phyloP scores from a whole-genome alignment of 2,797 vertebrate species.

The Acrossocheilus fasciatus region DNA sequence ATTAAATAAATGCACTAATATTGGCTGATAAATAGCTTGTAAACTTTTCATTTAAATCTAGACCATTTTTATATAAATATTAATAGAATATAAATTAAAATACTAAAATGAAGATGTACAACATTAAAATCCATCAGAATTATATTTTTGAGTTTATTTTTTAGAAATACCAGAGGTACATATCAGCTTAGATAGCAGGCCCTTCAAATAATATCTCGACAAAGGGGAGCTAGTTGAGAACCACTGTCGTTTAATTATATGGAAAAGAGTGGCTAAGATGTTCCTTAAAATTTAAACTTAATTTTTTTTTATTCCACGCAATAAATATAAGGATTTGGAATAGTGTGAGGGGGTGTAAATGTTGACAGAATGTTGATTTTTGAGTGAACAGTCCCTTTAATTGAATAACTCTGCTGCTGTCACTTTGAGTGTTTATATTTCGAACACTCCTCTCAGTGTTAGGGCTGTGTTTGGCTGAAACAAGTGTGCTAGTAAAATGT shows the following conservation, averaged over 20 bases:
- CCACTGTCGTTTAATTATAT: neutral
- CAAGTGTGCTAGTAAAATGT: slow-evolving; percentile 22
- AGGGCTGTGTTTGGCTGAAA: slow-evolving; percentile 39
- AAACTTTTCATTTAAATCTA: neutral
- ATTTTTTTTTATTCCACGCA: neutral
- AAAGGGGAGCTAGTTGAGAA: neutral
- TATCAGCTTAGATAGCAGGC: neutral
- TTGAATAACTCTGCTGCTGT: slow-evolving; percentile 32
- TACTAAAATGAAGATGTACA: neutral
- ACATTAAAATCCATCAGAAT: neutral
- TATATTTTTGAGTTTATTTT: neutral
- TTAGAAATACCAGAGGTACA: neutral
- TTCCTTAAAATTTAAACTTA: neutral
- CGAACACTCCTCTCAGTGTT: slow-evolving; percentile 38
- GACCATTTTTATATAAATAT: neutral
- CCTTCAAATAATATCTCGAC: neutral
- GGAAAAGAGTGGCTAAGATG: neutral
- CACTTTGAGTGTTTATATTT: slow-evolving; percentile 32
- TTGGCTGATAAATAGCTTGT: neutral
- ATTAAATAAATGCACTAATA: too few species aligned
- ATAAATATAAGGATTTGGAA: neutral
- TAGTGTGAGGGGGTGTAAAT: too few species aligned
- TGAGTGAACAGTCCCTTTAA: slow-evolving; percentile 18
- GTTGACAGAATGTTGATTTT: neutral
- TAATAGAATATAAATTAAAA: neutral